phyloP scores from a whole-genome alignment of 2,888 invertebrate species.

The Bimastos eiseni region DNA sequence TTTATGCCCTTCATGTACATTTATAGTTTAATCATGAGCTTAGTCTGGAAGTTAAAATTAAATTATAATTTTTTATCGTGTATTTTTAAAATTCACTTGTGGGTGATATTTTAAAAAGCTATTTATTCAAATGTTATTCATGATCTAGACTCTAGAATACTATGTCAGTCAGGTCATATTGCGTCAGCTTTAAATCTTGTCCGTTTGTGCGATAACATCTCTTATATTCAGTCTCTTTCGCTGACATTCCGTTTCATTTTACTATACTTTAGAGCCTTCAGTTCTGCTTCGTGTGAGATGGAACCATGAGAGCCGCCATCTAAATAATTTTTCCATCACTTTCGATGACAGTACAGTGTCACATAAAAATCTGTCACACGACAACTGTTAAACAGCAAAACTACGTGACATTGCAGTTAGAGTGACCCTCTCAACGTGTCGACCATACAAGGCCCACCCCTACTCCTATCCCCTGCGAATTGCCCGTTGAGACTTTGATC shows the following conservation, averaged over 20 bases:
- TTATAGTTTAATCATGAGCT: not conserved
- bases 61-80: too few species aligned
- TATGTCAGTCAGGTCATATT: not conserved
- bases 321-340: not conserved
- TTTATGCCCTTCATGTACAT: too few species aligned
- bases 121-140: too few species aligned
- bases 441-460: not conserved
- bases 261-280: not conserved
- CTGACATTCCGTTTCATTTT: not conserved
- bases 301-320: not conserved
- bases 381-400: not conserved
- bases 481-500: not conserved
- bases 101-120: too few species aligned
- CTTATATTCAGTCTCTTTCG: not conserved
- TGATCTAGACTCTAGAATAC: too few species aligned
- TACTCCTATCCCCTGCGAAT: not conserved
- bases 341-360: not conserved
- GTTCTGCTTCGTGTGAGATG: not conserved
- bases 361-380: not conserved
- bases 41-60: not conserved
- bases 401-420: not conserved
- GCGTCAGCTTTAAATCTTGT: not conserved
- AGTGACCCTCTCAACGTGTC: not conserved
- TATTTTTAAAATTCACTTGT: too few species aligned
- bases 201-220: not conserved